phyloP scores from a whole-genome alignment of 2,113 vertebrate genomes.

The Trichechus manatus region DNA sequence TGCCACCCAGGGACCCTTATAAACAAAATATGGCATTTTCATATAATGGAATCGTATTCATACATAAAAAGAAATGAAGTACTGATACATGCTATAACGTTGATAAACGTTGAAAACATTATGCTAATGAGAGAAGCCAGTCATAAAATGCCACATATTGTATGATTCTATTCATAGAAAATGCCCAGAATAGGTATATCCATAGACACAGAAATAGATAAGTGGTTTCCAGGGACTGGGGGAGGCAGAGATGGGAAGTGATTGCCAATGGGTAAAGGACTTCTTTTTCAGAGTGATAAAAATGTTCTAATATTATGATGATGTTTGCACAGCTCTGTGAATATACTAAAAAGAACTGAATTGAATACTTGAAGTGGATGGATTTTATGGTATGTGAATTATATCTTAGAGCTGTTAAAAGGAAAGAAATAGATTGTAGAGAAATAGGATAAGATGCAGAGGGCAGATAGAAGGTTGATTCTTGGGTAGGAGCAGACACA shows the following conservation, averaged over 20 bases:
- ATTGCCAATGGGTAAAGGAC: background rate
- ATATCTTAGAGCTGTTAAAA: background rate
- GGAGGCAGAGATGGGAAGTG: background rate
- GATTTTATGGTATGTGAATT: background rate
- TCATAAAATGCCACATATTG: too few species aligned
- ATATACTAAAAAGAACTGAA: background rate
- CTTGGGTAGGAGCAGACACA: background rate
- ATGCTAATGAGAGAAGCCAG: too few species aligned
- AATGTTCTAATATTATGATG: slow-evolving; percentile 24
- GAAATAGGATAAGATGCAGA: background rate
- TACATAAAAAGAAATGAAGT: too few species aligned
- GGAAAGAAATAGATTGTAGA: background rate
- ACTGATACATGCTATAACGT: too few species aligned
- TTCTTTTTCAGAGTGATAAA: background rate
- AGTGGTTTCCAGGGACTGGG: too few species aligned
- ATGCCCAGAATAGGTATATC: too few species aligned
- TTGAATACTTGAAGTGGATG: background rate
- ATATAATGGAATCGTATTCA: too few species aligned
- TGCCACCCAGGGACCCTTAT: too few species aligned
- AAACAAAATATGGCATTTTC: too few species aligned
- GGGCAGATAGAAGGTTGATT: background rate
- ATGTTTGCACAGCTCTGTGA: background rate
- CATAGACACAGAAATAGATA: too few species aligned
- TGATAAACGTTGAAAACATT: too few species aligned
- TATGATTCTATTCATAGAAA: too few species aligned